Percentiles rank a stretch among this genome's conserved stretches.
Evolutionary conservation across 2,888 invertebrate genomes (phyloP).

Genomic region (Allygus modestus): DNA sequence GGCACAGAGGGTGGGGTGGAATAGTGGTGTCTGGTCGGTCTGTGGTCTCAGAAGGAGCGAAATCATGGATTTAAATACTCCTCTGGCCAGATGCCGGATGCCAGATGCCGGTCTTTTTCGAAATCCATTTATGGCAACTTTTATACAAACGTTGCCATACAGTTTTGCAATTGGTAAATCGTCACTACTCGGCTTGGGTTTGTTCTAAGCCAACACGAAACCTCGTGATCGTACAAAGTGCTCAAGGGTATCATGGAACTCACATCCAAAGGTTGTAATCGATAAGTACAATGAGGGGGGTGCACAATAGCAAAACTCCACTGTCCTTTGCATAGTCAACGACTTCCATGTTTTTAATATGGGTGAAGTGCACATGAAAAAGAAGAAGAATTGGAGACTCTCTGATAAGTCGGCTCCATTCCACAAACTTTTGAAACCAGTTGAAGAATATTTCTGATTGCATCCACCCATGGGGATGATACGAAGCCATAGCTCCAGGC

Average conservation of each 20-base stretch:
- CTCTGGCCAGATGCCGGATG: slow-evolving; percentile 71
- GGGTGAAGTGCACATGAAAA: slow-evolving; percentile 72
- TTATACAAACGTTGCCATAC: slow-evolving; percentile 70
- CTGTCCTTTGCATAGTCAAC: neutral
- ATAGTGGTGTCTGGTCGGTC: slow-evolving; percentile 51
- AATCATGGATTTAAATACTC: slow-evolving; percentile 71
- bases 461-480: slow-evolving; percentile 71
- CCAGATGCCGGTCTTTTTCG: slow-evolving; percentile 70
- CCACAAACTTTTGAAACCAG: slow-evolving; percentile 72
- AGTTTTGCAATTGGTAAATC: slow-evolving; percentile 68
- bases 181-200: slow-evolving; percentile 70
- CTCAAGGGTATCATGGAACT: slow-evolving; percentile 71
- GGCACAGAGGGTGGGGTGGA: neutral
- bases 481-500: slow-evolving; percentile 70
- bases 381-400: slow-evolving; percentile 72
- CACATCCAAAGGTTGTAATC: slow-evolving; percentile 70
- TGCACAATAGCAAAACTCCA: neutral
- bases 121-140: slow-evolving; percentile 72
- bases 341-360: slow-evolving; percentile 70
- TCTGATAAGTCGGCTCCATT: slow-evolving; percentile 69
- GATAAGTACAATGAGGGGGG: slow-evolving; percentile 70
- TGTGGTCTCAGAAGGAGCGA: slow-evolving; percentile 68
- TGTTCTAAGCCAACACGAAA: slow-evolving; percentile 67
- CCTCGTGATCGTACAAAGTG: slow-evolving; percentile 69
- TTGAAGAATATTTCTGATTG: slow-evolving; percentile 71